A percentile compares a stretch with the other conserved stretches of the same genome.
Conservation (phyloP, 1,140 invertebrate species). For the Marisa cornuarietis region DNA sequence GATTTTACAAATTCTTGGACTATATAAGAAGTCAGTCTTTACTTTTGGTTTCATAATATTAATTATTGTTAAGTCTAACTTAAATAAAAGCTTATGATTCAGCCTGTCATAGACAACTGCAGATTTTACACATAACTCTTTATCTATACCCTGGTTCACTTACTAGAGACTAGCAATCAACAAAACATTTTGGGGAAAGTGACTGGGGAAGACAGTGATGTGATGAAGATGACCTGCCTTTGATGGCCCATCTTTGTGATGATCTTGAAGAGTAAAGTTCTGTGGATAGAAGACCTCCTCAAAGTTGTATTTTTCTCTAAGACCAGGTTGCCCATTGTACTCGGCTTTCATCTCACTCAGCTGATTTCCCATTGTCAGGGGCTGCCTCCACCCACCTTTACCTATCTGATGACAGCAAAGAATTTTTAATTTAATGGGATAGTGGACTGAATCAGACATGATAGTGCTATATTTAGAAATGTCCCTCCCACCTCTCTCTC, state of each 20-base stretch:
- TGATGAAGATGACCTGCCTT: conserved; percentile 45
- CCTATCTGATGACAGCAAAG: conserved; percentile 45
- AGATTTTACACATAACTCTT: too few species aligned
- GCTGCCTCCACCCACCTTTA: conserved; percentile 62
- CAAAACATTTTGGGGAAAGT: not conserved
- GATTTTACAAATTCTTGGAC: too few species aligned
- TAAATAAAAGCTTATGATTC: too few species aligned
- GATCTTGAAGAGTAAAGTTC: conserved; percentile 56
- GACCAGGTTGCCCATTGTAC: conserved; percentile 49
- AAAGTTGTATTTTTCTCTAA: conserved; percentile 59
- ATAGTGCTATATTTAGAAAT: not conserved
- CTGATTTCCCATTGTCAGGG: conserved; percentile 66
- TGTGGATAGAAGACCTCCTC: conserved; percentile 57
- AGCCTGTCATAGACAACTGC: too few species aligned
- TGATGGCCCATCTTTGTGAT: conserved; percentile 60
- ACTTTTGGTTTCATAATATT: too few species aligned
- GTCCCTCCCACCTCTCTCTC: too few species aligned
- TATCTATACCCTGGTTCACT: too few species aligned
- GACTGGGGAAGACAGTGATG: not conserved
- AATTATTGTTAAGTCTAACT: too few species aligned
- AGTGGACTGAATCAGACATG: not conserved
- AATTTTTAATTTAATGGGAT: too few species aligned
- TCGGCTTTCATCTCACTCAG: conserved; percentile 61
- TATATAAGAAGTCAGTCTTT: too few species aligned
- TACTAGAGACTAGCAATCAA: too few species aligned